Evolutionary conservation across 2,113 vertebrate genomes (phyloP).

Genomic region (Benitochromis conjunctus): DNA sequence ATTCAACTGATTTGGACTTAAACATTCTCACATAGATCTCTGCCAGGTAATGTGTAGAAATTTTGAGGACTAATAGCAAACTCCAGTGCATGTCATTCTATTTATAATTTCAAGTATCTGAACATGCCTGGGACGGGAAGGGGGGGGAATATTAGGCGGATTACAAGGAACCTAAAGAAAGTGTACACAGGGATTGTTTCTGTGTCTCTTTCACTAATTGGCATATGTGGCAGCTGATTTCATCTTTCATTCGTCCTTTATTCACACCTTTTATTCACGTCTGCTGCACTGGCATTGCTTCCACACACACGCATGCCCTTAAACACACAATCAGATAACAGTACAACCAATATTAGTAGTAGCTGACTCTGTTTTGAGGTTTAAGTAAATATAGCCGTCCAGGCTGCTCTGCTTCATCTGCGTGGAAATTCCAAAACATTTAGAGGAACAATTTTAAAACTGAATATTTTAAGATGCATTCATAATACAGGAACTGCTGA

Average conservation of each 20-base stretch:
- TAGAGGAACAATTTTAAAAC: background rate
- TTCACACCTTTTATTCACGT: background rate
- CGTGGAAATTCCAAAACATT: conserved; percentile 42
- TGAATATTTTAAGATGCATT: conserved; percentile 38
- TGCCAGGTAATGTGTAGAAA: background rate
- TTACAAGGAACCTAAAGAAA: background rate
- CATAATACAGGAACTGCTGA: conserved; percentile 36
- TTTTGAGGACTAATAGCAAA: background rate
- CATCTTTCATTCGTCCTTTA: background rate
- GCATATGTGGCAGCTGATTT: background rate
- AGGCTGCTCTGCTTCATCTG: conserved; percentile 33
- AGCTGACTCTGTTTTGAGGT: conserved; percentile 1
- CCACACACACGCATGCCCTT: background rate
- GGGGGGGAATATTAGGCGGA: background rate
- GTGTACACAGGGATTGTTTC: background rate
- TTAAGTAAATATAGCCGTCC: conserved; percentile 10
- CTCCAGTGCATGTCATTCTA: background rate
- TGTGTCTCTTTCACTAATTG: background rate
- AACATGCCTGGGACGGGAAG: background rate
- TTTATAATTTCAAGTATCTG: background rate
- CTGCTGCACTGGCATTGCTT: background rate
- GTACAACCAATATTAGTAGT: background rate
- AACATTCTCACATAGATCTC: background rate
- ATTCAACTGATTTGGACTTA: background rate
- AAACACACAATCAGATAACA: background rate